A percentile compares a stretch with the other conserved stretches of the same genome.
Conservation (phyloP, 2,113 vertebrate genomes). For the Nematolebias whitei region DNA sequence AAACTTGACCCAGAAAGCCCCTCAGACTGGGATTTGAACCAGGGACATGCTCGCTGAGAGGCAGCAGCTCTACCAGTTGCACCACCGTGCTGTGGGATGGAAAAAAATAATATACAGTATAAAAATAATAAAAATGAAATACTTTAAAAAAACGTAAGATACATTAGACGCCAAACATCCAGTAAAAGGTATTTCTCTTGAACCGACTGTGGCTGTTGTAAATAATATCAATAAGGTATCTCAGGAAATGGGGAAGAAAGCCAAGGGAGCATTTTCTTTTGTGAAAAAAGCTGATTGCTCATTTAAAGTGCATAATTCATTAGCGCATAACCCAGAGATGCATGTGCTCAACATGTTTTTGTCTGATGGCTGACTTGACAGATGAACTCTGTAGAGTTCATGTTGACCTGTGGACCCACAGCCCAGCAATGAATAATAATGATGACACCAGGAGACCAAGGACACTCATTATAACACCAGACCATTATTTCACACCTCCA, state of each 20-base stretch:
- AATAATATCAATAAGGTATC: not conserved
- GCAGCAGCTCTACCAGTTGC: no score
- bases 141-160: no score
- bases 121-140: no score
- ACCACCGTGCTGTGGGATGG: no score
- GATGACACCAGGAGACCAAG: conserved; percentile 20
- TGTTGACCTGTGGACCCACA: conserved; percentile 30
- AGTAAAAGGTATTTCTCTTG: not conserved
- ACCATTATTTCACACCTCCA: conserved; percentile 19
- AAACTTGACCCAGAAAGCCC: no score
- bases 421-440: conserved; percentile 47
- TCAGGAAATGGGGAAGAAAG: not conserved
- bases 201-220: conserved; percentile 5
- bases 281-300: conserved; percentile 12
- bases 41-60: no score
- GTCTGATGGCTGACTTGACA: conserved; percentile 31
- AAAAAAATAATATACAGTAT: no score
- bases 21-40: no score
- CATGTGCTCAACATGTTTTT: conserved; percentile 26
- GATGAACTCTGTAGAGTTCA: conserved; percentile 16
- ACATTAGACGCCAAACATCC: not conserved
- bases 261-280: conserved; percentile 9
- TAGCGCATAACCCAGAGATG: conserved; percentile 18
- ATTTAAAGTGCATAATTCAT: conserved; percentile 15
- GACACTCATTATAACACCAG: conserved; percentile 37